Evolutionary conservation across 2,797 vertebrate species (phyloP), one percentile per base, ranked within the genome.

Genomic region (Fistularia tabacaria): DNA sequence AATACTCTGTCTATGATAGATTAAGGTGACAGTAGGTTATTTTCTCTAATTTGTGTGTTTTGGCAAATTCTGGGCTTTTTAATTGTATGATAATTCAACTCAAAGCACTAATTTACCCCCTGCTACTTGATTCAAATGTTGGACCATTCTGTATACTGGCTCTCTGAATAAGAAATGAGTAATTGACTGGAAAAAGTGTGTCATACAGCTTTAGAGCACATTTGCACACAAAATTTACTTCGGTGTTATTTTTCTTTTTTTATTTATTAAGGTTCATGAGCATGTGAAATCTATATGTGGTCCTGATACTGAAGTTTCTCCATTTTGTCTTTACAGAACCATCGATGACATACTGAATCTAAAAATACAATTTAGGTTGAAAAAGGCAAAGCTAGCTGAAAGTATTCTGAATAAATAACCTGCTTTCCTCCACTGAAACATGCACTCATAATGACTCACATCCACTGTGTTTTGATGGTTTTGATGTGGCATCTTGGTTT

Each of bases 31-130:
- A 87, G 66, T 77, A 78, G 15, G 81, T 77, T 77, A 66, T 87
- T 86, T 87, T 76, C 81, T 87, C 89, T 85, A 82, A 91, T 90
- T 90, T 93, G 90, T 92, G 89, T 83, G 74, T 90, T 90, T 88
- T 92, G 89, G 89, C 88, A 89, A 88, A 94, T 94, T 94, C 92
- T 93, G 91, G 90, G 88, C 87, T 90, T 59, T 80, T 94, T 94
- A 94, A 91, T 91, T 91, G 72, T 90, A 92, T 93, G 92, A 95
- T 95, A 93, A 96, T 92, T 96, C 93, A 96, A 90, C 82, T 92
- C 84, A 81, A 89, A 92, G 93, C 90, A 90, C 91, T 96, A 95
- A 95, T 98, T 93, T 95, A 93, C 93, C 93, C 92, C 94, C 93
- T 86, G 90, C 93, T 69, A 88, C 81, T 88, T 69, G 68, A 82